Evolutionary conservation across 2,888 invertebrate genomes (phyloP).

Genomic region (Epirrita christyi): DNA sequence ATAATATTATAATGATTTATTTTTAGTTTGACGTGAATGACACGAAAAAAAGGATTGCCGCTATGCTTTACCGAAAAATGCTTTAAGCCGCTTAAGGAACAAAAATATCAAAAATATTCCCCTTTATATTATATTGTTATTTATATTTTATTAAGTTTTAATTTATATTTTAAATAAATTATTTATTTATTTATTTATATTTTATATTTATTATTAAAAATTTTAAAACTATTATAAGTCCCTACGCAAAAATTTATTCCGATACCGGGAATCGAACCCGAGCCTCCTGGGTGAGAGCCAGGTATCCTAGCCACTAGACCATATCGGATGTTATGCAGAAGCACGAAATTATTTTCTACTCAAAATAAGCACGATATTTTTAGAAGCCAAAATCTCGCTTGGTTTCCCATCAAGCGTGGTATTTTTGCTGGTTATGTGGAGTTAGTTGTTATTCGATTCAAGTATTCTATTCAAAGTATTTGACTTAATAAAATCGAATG

Average conservation of each 20-base stretch:
- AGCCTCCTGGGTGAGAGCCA: slow-evolving; percentile 89
- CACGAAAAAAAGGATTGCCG: no score
- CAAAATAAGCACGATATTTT: background rate
- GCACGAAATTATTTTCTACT: background rate
- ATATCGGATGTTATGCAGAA: slow-evolving; percentile 59
- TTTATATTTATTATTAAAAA: no score
- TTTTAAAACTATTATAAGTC: no score
- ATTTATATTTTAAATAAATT: background rate
- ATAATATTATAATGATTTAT: no score
- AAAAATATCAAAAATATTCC: no score
- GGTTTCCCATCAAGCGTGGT: background rate
- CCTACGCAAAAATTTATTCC: slow-evolving; percentile 45
- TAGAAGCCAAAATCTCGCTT: background rate
- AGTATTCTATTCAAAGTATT: slow-evolving; percentile 40
- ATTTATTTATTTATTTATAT: background rate
- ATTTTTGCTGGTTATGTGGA: background rate
- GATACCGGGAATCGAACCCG: slow-evolving; percentile 85
- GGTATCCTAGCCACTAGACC: slow-evolving; percentile 89
- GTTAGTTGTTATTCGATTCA: slow-evolving; percentile 15
- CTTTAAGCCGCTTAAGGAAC: no score
- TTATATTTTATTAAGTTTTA: background rate
- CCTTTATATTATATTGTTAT: no score
- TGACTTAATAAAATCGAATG: slow-evolving; percentile 51
- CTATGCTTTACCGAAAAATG: no score
- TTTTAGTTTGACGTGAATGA: no score